Conservation (phyloP, 2,888 invertebrate species). For the Linyphia triangularis region DNA sequence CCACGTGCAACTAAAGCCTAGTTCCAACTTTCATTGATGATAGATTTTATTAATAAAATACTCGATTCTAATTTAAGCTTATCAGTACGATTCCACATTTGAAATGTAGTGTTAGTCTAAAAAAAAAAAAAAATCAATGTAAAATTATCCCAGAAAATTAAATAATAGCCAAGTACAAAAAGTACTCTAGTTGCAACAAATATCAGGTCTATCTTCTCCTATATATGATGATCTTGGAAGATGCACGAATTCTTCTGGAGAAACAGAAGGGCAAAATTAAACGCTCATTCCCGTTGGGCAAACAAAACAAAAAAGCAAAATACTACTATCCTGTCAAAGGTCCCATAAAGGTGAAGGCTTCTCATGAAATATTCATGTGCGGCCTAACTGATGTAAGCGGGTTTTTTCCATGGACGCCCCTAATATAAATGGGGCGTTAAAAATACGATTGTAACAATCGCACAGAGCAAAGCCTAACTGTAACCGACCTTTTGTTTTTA, state of each 20-base stretch:
- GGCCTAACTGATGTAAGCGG: background rate
- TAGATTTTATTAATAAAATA: too few species aligned
- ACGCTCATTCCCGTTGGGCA: background rate
- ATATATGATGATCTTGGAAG: background rate
- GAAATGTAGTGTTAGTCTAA: too few species aligned
- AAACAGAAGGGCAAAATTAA: background rate
- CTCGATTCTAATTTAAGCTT: too few species aligned
- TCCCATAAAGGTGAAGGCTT: slow-evolving; percentile 43
- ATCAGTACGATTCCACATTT: too few species aligned
- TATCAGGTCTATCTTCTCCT: too few species aligned
- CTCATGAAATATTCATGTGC: slow-evolving; percentile 53
- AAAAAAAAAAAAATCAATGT: too few species aligned
- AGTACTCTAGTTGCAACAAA: too few species aligned
- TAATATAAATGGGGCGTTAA: background rate
- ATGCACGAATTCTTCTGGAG: background rate
- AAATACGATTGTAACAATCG: background rate
- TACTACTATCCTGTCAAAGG: slow-evolving; percentile 18
- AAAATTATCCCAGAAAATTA: too few species aligned
- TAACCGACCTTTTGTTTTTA: too few species aligned
- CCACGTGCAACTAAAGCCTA: background rate
- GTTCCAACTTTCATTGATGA: too few species aligned
- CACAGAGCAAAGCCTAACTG: background rate
- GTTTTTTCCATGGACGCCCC: background rate
- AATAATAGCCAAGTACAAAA: too few species aligned
- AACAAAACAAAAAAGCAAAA: slow-evolving; percentile 13